A percentile compares a stretch with the other conserved stretches of the same genome.
phyloP scores from a whole-genome alignment of 92 coral and sea anemone genomes.

The Phymanthus crucifer region DNA sequence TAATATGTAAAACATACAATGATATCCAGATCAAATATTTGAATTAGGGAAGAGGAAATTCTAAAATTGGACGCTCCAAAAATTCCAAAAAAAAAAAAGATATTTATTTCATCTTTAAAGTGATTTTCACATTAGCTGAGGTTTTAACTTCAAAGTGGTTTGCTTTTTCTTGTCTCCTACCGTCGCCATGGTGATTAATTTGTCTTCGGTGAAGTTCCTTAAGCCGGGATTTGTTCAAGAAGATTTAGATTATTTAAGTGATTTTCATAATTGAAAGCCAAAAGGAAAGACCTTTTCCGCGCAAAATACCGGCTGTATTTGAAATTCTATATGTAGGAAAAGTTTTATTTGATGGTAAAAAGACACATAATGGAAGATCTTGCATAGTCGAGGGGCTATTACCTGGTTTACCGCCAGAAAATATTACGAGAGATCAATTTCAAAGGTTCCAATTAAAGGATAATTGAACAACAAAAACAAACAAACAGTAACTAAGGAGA shows the following conservation, averaged over 20 bases:
- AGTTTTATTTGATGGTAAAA: no score
- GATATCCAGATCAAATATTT: neutral
- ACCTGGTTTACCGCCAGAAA: neutral
- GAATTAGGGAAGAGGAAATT: neutral
- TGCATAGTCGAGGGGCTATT: neutral
- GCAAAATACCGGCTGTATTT: neutral
- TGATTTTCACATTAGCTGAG: neutral
- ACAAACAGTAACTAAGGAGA: neutral
- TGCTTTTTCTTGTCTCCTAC: neutral
- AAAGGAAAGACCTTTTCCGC: neutral
- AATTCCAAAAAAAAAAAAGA: neutral
- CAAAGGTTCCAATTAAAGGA: neutral
- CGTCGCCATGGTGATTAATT: neutral
- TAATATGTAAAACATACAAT: neutral
- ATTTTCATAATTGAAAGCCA: neutral
- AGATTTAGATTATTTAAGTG: neutral
- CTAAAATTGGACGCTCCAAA: neutral
- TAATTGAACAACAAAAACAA: constrained; percentile 1
- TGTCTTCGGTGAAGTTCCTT: neutral
- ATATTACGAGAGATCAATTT: neutral
- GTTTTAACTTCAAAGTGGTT: neutral
- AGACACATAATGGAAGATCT: neutral
- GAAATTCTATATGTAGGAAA: neutral
- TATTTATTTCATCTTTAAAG: neutral
- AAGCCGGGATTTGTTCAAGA: neutral